These are phyloP conservation scores for Lophotriccus pileatus DNA, from an alignment of 2,797 vertebrate genomes.

Conservation along the genomic window DNA sequence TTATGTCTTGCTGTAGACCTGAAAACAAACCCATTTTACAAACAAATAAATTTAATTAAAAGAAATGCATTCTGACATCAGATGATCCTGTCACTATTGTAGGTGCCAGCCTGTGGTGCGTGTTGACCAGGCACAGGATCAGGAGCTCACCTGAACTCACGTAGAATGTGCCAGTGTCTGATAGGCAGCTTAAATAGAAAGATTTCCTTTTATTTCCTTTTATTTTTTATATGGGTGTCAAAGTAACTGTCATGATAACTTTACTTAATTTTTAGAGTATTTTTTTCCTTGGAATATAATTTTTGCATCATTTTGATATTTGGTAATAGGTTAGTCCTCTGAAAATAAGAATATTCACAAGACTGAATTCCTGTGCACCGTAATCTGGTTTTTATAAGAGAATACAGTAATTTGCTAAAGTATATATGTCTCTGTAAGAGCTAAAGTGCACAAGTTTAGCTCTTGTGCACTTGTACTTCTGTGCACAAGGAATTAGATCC, in stretches of 20 bases:
- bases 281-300: not conserved
- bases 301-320: not conserved
- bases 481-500: not conserved
- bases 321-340: not conserved
- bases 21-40: not conserved
- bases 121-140: not conserved
- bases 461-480: not conserved
- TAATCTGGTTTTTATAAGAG: not conserved
- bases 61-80: not conserved
- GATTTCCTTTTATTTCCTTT: not conserved
- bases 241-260: not conserved
- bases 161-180: not conserved
- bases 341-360: not conserved
- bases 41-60: not conserved
- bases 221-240: not conserved
- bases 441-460: not conserved
- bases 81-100: not conserved
- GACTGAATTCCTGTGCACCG: not conserved
- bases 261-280: not conserved
- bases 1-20: not conserved
- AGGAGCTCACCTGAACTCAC: not conserved
- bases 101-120: accelerated
- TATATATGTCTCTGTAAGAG: not conserved
- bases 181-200: not conserved
- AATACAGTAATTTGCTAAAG: not conserved